A percentile compares a stretch with the other conserved stretches of the same genome.
phyloP scores from a whole-genome alignment of 2,113 vertebrate species.

The Coptodon rendalli region DNA sequence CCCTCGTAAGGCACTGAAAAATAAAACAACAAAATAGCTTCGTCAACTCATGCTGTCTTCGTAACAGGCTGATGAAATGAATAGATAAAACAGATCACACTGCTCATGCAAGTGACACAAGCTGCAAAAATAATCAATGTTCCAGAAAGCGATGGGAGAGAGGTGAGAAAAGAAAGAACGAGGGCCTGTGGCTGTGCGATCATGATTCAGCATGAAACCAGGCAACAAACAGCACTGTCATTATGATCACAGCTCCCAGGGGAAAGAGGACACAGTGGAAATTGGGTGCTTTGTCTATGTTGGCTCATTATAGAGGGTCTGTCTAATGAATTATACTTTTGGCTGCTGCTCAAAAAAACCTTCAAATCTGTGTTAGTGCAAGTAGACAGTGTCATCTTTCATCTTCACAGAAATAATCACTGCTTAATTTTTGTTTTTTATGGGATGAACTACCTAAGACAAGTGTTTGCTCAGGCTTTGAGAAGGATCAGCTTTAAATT shows the following conservation, averaged over 20 bases:
- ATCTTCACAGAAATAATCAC: not conserved
- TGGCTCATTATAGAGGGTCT: constrained; percentile 46
- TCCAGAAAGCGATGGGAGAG: not conserved
- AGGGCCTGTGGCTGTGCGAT: constrained; percentile 4
- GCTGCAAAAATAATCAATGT: not conserved
- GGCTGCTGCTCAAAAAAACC: not conserved
- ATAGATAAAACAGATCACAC: not conserved
- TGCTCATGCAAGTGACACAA: not conserved
- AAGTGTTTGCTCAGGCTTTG: not conserved
- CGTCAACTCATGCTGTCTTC: not conserved
- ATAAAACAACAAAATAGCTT: not conserved
- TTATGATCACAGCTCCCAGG: constrained; percentile 45
- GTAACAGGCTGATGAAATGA: not conserved
- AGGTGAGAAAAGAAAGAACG: constrained; percentile 3
- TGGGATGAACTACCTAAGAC: not conserved
- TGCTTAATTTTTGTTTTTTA: not conserved
- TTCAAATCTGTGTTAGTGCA: not conserved
- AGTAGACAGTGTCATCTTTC: not conserved
- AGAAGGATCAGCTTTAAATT: not conserved
- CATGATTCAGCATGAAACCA: constrained; percentile 57
- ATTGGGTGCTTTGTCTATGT: constrained; percentile 47
- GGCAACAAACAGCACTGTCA: constrained; percentile 51
- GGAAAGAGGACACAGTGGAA: constrained; percentile 30
- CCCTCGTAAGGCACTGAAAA: not conserved
- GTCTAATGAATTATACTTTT: constrained; percentile 26